Conservation (phyloP, 2,888 invertebrate genomes). For the Perithous albicinctus region DNA sequence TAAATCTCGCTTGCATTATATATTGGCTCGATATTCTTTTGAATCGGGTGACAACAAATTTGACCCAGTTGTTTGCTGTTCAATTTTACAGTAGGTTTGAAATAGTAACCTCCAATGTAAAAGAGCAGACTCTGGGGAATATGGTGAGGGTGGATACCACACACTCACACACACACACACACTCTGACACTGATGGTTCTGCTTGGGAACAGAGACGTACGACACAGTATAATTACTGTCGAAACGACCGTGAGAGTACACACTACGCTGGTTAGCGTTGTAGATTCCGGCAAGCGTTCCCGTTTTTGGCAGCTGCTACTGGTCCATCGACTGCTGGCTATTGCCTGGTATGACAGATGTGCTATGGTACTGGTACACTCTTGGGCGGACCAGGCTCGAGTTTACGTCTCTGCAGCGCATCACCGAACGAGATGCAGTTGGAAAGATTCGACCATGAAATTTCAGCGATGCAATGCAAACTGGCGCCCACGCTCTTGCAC, state of each 20-base stretch:
- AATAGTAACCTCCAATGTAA: constrained; percentile 13
- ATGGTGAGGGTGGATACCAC: background rate
- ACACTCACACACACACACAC: background rate
- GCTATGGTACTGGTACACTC: background rate
- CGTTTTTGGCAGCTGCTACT: constrained; percentile 60
- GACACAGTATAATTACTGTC: constrained; percentile 33
- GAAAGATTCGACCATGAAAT: constrained; percentile 47
- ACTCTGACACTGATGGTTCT: background rate
- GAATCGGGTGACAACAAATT: background rate
- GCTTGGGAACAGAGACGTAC: constrained; percentile 6
- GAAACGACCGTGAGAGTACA: constrained; percentile 47
- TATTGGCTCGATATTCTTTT: background rate
- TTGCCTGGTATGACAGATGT: background rate
- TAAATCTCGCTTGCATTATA: background rate
- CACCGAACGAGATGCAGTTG: constrained; percentile 21
- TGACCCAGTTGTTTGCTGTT: constrained; percentile 11
- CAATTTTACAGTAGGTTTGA: constrained; percentile 13
- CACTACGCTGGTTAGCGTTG: constrained; percentile 2
- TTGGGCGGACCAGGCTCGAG: constrained; percentile 11
- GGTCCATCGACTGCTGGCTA: constrained; percentile 34
- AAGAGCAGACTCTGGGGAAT: constrained; percentile 1
- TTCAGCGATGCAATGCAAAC: constrained; percentile 46
- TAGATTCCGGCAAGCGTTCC: constrained; percentile 15
- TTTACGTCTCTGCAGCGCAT: constrained; percentile 27
- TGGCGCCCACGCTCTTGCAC: constrained; percentile 37